phyloP scores from a whole-genome alignment of 2,888 invertebrate genomes.

The Cynaeus angustus region DNA sequence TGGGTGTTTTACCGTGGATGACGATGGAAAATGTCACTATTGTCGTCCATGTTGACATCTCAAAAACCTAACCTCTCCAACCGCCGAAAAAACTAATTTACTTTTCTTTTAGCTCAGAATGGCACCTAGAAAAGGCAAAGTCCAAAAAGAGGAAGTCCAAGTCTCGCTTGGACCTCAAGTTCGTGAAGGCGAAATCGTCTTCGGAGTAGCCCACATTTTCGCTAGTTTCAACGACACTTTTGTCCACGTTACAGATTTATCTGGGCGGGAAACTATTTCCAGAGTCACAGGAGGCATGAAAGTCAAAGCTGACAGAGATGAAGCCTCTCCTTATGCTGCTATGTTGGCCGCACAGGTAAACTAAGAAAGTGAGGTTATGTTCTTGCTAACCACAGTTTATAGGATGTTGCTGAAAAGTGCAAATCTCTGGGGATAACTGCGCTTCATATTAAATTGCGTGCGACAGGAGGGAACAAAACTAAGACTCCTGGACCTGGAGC shows the following conservation, averaged over 20 bases:
- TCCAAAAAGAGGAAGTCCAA: conserved; percentile 96
- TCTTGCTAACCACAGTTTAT: conserved; percentile 41
- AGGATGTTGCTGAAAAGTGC: conserved; percentile 99
- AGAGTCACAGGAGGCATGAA: conserved; percentile 99
- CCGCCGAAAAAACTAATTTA: neutral
- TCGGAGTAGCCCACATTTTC: conserved; percentile 99
- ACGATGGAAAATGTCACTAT: conserved; percentile 8
- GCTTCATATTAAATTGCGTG: conserved; percentile 97
- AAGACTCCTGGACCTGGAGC: conserved; percentile 99
- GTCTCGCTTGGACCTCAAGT: conserved; percentile 97
- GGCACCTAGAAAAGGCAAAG: conserved; percentile 99
- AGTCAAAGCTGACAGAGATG: conserved; percentile 99
- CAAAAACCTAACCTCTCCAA: conserved; percentile 4
- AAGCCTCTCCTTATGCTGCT: conserved; percentile 99
- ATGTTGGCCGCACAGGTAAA: conserved; percentile 99
- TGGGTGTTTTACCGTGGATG: too few relatives aligned
- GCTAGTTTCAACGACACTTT: conserved; percentile 99
- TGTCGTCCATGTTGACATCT: conserved; percentile 6
- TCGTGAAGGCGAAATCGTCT: conserved; percentile 97
- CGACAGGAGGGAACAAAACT: conserved; percentile 95
- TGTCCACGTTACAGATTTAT: conserved; percentile 99
- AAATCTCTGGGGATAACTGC: conserved; percentile 98
- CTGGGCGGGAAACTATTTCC: conserved; percentile 95
- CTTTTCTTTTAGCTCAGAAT: conserved; percentile 73
- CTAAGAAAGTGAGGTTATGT: conserved; percentile 8